Conservation (phyloP, 2,797 vertebrate species). For the Gadopsis marmoratus region DNA sequence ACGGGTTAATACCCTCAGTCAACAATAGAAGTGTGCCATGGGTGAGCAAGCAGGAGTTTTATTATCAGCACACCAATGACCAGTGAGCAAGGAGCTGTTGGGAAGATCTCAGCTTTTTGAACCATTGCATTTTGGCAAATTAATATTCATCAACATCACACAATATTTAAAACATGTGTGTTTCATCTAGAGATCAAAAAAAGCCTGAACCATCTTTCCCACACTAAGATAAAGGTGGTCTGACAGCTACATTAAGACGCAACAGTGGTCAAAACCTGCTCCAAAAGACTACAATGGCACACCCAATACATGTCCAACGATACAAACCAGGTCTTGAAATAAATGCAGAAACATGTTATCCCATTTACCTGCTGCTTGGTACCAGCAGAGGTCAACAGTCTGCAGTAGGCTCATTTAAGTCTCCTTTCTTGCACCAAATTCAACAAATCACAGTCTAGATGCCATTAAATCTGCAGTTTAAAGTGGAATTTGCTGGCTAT, state of each 20-base stretch:
- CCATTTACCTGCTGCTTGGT: not conserved
- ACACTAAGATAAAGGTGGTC: not conserved
- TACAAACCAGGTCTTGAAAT: not conserved
- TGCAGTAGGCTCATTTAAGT: not conserved
- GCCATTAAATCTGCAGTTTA: not conserved
- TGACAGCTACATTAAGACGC: not conserved
- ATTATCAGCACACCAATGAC: slow-evolving; percentile 60
- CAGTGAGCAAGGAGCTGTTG: slow-evolving; percentile 31
- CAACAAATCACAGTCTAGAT: not conserved
- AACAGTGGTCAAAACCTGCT: not conserved
- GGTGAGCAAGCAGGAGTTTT: slow-evolving; percentile 75
- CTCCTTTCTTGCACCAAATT: not conserved
- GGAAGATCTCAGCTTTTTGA: slow-evolving; percentile 18
- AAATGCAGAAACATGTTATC: not conserved
- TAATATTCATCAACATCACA: slow-evolving; percentile 5
- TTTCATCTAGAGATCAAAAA: not conserved
- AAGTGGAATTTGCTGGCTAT: not conserved
- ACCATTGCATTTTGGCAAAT: not conserved
- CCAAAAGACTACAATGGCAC: not conserved
- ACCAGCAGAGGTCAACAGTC: not conserved
- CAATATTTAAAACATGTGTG: not conserved
- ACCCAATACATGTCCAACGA: not conserved
- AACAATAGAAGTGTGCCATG: slow-evolving; percentile 91
- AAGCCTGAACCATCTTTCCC: not conserved
- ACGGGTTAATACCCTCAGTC: slow-evolving; percentile 80